These are phyloP conservation scores for Polypedilum pembai DNA, from an alignment of 1,140 invertebrate species.

Conservation along the genomic window DNA sequence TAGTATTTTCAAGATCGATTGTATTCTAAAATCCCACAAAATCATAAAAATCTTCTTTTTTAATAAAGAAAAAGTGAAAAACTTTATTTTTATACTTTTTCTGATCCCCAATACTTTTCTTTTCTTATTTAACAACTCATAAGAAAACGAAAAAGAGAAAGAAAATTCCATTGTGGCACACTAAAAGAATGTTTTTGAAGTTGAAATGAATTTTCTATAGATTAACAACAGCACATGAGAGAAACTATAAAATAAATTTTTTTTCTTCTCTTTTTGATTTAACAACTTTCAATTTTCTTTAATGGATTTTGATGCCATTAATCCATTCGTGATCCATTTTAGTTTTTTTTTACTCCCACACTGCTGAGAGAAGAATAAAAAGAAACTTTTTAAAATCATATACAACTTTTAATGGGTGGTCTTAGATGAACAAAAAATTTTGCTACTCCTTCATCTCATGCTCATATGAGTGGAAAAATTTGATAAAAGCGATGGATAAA, in stretches of 20 bases:
- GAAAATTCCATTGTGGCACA: no score
- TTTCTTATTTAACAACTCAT: no score
- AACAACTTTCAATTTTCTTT: slow-evolving; percentile 19
- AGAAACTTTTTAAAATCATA: no score
- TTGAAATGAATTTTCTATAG: not conserved
- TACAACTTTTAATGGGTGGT: no score
- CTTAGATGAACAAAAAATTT: no score
- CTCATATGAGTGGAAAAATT: not conserved
- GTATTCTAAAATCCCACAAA: no score
- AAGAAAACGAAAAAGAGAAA: no score
- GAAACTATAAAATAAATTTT: not conserved
- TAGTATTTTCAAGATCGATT: no score
- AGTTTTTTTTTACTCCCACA: not conserved
- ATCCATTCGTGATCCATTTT: slow-evolving; percentile 5
- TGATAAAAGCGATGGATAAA: not conserved
- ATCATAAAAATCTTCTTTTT: no score
- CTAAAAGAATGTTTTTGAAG: not conserved
- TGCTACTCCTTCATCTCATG: not conserved
- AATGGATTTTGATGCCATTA: slow-evolving; percentile 8
- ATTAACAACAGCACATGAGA: not conserved
- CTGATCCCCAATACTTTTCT: no score
- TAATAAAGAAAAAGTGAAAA: no score
- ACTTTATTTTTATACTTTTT: no score
- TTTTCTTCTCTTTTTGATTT: not conserved
- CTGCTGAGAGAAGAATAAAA: not conserved